Conservation (phyloP, 2,888 invertebrate genomes). For the Nephrotoma appendiculata region DNA sequence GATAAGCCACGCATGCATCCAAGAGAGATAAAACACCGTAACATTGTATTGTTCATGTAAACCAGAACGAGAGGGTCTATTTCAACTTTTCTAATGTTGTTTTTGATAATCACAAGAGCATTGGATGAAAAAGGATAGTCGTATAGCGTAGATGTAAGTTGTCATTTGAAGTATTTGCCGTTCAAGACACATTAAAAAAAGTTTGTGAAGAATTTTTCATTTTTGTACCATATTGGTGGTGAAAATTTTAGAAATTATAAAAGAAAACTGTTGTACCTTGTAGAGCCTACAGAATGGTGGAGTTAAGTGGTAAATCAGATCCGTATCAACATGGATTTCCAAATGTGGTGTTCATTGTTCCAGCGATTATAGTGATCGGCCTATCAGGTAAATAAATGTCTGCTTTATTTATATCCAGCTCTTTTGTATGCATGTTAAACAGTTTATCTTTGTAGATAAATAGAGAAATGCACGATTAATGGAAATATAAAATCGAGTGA, state of each 20-base stretch:
- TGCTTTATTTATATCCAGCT: not conserved
- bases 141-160: not conserved
- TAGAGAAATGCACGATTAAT: not conserved
- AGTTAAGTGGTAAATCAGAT: constrained; percentile 63
- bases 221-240: not conserved
- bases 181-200: not conserved
- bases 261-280: not conserved
- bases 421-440: not conserved
- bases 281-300: constrained; percentile 50
- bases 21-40: not conserved
- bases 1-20: not conserved
- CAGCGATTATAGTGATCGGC: constrained; percentile 63
- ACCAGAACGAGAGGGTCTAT: not conserved
- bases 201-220: not conserved
- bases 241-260: not conserved
- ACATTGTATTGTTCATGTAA: not conserved
- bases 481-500: not conserved
- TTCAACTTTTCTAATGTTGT: not conserved
- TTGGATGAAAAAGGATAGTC: not conserved
- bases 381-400: constrained; percentile 51
- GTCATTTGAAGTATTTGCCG: not conserved
- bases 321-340: constrained; percentile 78
- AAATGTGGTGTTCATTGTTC: constrained; percentile 72
- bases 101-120: not conserved
- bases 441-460: not conserved